Evolutionary conservation across 23 tunicate genomes (phyloP).

Genomic region (Trididemnum nubilum): DNA sequence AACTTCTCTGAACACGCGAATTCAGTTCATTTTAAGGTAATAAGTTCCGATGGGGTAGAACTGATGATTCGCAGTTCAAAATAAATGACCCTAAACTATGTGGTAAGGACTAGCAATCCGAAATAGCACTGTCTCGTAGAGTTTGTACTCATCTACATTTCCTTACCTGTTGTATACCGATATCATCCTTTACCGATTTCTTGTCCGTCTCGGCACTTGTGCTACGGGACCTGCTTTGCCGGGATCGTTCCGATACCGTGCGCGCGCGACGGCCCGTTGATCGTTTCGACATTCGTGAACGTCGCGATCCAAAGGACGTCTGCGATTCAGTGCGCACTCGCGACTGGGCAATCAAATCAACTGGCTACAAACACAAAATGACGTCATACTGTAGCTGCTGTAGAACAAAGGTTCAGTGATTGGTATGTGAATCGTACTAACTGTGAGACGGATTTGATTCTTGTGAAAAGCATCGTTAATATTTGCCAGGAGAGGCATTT

Average conservation of each 20-base stretch:
- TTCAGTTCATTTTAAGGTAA: too few species aligned
- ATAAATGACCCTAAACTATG: not conserved
- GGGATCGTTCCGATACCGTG: conserved; percentile 72
- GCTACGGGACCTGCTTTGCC: conserved; percentile 64
- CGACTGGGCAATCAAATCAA: not conserved
- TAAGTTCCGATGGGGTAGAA: too few species aligned
- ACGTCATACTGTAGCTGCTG: not conserved
- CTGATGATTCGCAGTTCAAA: not conserved
- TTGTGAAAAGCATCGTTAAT: too few species aligned
- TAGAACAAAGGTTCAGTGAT: not conserved
- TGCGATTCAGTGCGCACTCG: conserved; percentile 74
- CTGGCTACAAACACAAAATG: not conserved
- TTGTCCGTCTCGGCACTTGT: conserved; percentile 67
- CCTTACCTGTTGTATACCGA: not conserved
- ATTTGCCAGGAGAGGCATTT: not conserved
- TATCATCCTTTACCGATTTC: not conserved
- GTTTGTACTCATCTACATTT: not conserved
- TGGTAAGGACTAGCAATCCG: too few species aligned
- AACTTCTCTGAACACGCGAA: too few species aligned
- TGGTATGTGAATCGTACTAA: not conserved
- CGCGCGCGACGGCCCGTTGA: conserved; percentile 58
- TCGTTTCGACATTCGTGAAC: conserved; percentile 35
- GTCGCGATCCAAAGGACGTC: conserved; percentile 64
- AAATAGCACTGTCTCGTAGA: too few species aligned
- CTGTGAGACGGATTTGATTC: too few species aligned